Conservation (phyloP, 2,888 invertebrate species). For the Beris morrisii region DNA sequence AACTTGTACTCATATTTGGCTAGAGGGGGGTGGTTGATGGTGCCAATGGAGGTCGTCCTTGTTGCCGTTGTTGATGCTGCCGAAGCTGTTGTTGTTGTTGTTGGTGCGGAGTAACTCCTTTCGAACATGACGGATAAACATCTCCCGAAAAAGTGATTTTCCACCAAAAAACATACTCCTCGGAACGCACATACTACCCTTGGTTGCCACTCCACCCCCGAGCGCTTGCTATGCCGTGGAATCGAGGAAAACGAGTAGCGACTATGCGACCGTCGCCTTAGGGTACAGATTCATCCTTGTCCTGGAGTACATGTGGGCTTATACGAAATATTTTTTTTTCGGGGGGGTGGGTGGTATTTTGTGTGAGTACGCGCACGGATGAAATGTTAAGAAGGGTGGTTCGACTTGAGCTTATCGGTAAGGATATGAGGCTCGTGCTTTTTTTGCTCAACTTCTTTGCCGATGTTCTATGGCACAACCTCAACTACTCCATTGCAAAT, state of each 20-base stretch:
- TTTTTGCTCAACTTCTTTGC: constrained; percentile 26
- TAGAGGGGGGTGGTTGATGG: constrained; percentile 11
- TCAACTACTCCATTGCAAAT: constrained; percentile 38
- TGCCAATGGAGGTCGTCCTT: constrained; percentile 8
- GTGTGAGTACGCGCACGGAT: constrained; percentile 39
- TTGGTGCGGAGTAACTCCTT: constrained; percentile 32
- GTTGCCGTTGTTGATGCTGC: too few relatives aligned
- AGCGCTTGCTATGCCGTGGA: constrained; percentile 20
- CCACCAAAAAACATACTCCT: constrained; percentile 34
- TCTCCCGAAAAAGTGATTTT: constrained; percentile 38
- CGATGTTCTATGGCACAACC: constrained; percentile 34
- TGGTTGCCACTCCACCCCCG: neutral
- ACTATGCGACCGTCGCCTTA: constrained; percentile 31
- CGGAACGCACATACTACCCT: constrained; percentile 31
- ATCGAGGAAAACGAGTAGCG: constrained; percentile 19
- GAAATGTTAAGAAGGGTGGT: constrained; percentile 38
- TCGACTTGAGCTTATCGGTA: constrained; percentile 38
- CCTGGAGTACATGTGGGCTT: constrained; percentile 33
- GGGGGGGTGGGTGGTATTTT: constrained; percentile 26
- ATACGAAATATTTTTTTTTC: constrained; percentile 14
- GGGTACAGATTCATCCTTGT: constrained; percentile 32
- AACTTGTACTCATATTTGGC: neutral
- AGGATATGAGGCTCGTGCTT: constrained; percentile 35
- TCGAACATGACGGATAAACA: constrained; percentile 39
- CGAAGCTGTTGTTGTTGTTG: constrained; percentile 1